phyloP scores from a whole-genome alignment of 2,113 vertebrate genomes.

The Cyprinus carpio region DNA sequence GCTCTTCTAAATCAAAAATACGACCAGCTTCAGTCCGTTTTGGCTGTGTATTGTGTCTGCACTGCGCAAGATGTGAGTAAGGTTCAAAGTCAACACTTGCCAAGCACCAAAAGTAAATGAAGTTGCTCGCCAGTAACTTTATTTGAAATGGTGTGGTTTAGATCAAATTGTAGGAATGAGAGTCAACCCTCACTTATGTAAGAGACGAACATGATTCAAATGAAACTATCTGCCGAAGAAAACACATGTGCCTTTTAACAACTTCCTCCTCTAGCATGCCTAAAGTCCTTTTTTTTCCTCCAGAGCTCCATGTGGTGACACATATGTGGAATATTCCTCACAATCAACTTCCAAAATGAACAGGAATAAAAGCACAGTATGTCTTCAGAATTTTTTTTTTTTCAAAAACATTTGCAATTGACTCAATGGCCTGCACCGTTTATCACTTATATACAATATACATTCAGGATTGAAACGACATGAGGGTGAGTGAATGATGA shows the following conservation, averaged over 20 bases:
- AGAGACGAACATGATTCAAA: background rate
- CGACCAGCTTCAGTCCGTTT: background rate
- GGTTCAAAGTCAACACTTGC: background rate
- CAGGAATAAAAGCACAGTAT: background rate
- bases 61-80: background rate
- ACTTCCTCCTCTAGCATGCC: background rate
- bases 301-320: background rate
- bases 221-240: background rate
- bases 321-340: background rate
- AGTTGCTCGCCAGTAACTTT: background rate
- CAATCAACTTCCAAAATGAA: background rate
- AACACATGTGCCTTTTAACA: background rate
- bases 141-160: background rate
- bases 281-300: background rate
- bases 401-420: background rate
- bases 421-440: background rate
- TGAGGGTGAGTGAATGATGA: too few species aligned
- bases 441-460: background rate
- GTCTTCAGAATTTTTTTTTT: too few species aligned
- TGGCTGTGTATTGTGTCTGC: background rate
- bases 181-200: background rate
- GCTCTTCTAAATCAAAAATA: background rate
- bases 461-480: too few species aligned
- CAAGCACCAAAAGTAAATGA: conserved; percentile 13
- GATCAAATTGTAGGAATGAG: background rate